Conservation (phyloP, 2,797 vertebrate species). For the Lutra lutra region DNA sequence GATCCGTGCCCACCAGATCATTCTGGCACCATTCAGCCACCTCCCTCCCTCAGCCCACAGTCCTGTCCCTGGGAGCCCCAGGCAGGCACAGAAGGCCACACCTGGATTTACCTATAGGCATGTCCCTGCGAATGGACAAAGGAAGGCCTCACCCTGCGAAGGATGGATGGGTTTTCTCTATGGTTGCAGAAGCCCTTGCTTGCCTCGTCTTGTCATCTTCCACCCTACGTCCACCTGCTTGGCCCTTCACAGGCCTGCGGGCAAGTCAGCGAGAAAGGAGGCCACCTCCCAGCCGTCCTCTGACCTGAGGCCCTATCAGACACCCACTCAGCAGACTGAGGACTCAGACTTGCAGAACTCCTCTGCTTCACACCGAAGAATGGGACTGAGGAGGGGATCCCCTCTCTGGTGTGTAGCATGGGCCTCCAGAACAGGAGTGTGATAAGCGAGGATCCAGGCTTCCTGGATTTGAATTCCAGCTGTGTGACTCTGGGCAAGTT, state of each 20-base stretch:
- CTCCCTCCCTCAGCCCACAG: background rate
- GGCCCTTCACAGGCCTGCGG: background rate
- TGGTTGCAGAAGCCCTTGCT: background rate
- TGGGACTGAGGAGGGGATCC: rapidly evolving
- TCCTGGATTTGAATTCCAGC: background rate
- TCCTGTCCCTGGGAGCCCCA: background rate
- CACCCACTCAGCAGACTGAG: background rate
- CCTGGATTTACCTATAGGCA: background rate
- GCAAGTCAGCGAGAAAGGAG: background rate
- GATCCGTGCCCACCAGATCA: rapidly evolving
- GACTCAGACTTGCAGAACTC: background rate
- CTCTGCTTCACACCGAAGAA: background rate
- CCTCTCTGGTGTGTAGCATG: rapidly evolving
- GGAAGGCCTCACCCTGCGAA: rapidly evolving
- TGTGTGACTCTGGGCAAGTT: background rate
- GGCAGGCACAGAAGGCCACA: background rate
- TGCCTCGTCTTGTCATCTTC: background rate
- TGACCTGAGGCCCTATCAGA: background rate
- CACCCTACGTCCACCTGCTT: rapidly evolving
- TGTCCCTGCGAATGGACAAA: rapidly evolving
- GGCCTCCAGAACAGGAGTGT: background rate
- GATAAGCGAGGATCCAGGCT: background rate
- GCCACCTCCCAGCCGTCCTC: background rate
- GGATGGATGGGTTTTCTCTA: rapidly evolving
- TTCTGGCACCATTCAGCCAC: rapidly evolving